Evolutionary conservation across 2,113 vertebrate species (phyloP).

Genomic region (Lichenostomus cassidix): DNA sequence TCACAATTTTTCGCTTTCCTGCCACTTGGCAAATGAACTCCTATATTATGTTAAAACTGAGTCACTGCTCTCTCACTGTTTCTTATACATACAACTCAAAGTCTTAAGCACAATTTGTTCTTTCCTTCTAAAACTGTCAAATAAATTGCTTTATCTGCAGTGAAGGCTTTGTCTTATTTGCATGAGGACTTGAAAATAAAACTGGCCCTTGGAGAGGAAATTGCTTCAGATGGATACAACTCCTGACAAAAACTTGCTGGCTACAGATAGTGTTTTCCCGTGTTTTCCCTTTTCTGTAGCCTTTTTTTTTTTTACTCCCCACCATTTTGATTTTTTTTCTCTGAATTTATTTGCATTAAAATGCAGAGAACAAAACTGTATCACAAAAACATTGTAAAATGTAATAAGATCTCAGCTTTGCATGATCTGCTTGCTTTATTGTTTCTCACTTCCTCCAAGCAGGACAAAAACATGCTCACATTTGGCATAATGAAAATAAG

Average conservation of each 20-base stretch:
- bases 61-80: neutral
- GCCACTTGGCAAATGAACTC: neutral
- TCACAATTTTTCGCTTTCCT: neutral
- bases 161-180: neutral
- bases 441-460: neutral
- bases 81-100: neutral
- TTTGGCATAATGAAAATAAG: neutral
- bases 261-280: neutral
- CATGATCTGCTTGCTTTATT: neutral
- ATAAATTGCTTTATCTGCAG: neutral
- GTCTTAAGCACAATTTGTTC: neutral
- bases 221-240: neutral
- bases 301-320: neutral
- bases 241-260: neutral
- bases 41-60: neutral
- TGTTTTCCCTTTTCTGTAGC: neutral
- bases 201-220: neutral
- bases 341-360: neutral
- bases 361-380: neutral
- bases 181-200: constrained; percentile 8
- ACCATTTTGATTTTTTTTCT: neutral
- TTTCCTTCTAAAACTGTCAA: neutral
- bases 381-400: neutral
- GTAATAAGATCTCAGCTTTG: neutral
- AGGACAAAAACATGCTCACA: neutral